Evolutionary conservation across 2,113 vertebrate genomes (phyloP).

Genomic region (Macroglossus sobrinus): DNA sequence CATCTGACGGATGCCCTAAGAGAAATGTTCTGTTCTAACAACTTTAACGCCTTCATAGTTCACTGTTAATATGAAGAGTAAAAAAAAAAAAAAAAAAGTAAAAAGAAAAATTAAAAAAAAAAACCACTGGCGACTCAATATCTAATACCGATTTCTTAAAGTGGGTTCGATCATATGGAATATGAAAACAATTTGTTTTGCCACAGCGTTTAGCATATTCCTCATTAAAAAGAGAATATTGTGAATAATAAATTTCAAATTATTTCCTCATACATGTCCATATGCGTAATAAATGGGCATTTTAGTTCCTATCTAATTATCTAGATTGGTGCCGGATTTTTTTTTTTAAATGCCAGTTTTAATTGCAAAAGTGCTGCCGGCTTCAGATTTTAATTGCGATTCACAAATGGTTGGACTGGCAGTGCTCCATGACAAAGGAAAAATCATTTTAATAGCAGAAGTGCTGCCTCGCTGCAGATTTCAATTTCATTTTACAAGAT

Average conservation of each 20-base stretch:
- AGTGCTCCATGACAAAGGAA: conserved; percentile 38
- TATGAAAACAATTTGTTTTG: not conserved
- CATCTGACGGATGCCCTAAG: not conserved
- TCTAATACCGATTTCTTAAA: not conserved
- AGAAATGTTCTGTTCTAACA: not conserved
- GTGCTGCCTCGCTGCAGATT: conserved; percentile 15
- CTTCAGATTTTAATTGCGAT: conserved; percentile 70
- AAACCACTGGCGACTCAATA: not conserved
- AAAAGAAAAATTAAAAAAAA: not conserved
- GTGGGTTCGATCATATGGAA: not conserved
- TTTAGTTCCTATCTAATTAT: conserved; percentile 52
- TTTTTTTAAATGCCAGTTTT: conserved; percentile 46
- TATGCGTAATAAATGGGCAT: conserved; percentile 32
- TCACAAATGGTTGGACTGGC: conserved; percentile 50
- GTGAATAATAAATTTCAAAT: conserved; percentile 67
- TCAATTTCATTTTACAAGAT: conserved; percentile 38
- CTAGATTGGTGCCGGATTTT: conserved; percentile 44
- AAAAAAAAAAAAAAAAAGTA: not conserved
- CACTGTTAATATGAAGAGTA: not conserved
- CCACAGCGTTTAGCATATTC: not conserved
- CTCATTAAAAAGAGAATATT: conserved; percentile 35
- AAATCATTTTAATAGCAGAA: conserved; percentile 52
- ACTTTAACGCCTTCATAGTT: not conserved
- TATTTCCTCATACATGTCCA: conserved; percentile 56
- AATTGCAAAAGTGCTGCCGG: conserved; percentile 69